Evolutionary conservation across 2,888 invertebrate genomes (phyloP), one percentile per base, ranked within the genome.

Genomic region (Ctena decussata): DNA sequence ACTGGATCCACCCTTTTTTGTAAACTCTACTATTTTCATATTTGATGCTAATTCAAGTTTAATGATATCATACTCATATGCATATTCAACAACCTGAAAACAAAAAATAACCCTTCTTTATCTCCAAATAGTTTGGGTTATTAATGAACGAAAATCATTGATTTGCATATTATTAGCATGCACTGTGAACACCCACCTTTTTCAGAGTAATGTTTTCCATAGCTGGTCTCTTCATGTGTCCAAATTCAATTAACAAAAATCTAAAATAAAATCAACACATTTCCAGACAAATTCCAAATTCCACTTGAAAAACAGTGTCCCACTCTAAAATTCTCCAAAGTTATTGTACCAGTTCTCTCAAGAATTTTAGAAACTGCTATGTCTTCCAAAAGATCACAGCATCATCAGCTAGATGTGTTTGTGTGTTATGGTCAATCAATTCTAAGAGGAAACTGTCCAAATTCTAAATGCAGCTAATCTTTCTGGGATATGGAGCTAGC

Each of bases 391-490:
- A 21, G 27, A 65, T 65, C 65, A 65, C 65, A 65, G 65, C 35
- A 65, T 18, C 35, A 24, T 18, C 18, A 35, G 65, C 32, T 1
- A 35, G 21, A 65, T 65, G 65, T 65, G 21, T 35, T 35, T 35
- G 65, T 35, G 65, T 35, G 35, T 32, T 65, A 35, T 32, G 32
- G 65, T 65, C 65, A 65, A 65, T 65, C 65, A 65, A 65, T 65
- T 32, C 35, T 35, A 35, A 12, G 35, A 65, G 44, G 24, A 30
- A 72, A 72, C 72, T 44, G 44, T 72, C 72, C 72, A 72, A 72
- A 72, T 72, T 30, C 46, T 72, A 41, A 15, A 39, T 72, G 44
- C 2, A 72, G 72, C 41, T 72, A 72, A 72, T 72, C 41, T 46
- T 46, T 72, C 46, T 41, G 30, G 30, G 39, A 44, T 12, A 72